Percentiles rank a stretch among this genome's conserved stretches.
These are phyloP conservation scores for Branchellion lobata DNA, from an alignment of 2,888 invertebrate genomes.

Conservation along the genomic window DNA sequence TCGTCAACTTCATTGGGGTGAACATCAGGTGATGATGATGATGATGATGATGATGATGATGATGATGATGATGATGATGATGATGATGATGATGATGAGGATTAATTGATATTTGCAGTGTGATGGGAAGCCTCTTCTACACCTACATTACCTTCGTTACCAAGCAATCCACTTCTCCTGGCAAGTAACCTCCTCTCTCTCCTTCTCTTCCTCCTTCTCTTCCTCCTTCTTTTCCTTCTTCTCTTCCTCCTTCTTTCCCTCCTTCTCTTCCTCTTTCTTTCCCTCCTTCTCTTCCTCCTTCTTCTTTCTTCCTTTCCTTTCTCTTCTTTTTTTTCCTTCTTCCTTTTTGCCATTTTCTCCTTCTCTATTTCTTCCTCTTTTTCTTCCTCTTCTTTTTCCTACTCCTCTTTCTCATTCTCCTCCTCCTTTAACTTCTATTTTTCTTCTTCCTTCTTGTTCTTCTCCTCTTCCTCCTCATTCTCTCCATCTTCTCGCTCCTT, in stretches of 20 bases:
- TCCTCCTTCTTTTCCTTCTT: not conserved
- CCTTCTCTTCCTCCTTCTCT: not conserved
- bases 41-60: not conserved
- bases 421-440: no score
- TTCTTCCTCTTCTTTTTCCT: no score
- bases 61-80: not conserved
- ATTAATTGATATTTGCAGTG: conserved; percentile 39
- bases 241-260: not conserved
- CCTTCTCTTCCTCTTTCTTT: not conserved
- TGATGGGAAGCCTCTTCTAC: conserved; percentile 50
- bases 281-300: not conserved
- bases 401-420: no score
- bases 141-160: conserved; percentile 49
- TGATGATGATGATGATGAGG: not conserved
- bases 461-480: no score
- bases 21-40: conserved; percentile 73
- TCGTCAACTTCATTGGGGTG: conserved; percentile 90
- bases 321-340: not conserved
- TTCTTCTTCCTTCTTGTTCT: no score
- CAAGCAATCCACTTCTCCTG: not conserved
- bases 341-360: no score
- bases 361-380: no score
- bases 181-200: no score
- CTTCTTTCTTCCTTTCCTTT: not conserved
- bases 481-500: no score